Conservation (phyloP, 2,888 invertebrate species). For the Idaea biselata region DNA sequence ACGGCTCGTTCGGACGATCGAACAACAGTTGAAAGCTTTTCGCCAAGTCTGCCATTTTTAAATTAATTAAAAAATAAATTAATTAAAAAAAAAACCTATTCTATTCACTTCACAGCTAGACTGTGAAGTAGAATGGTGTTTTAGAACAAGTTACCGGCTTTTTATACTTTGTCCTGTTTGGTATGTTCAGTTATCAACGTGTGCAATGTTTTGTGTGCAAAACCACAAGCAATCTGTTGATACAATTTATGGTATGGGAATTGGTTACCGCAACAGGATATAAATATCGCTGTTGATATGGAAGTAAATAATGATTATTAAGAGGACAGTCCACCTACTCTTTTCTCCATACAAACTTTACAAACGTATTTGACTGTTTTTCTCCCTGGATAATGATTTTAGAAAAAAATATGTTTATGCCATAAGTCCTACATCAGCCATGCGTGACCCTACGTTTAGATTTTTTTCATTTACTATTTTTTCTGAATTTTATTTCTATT, state of each 20-base stretch:
- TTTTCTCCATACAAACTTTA: too few species aligned
- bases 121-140: conserved; percentile 61
- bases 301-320: not conserved
- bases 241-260: not conserved
- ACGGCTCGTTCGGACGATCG: conserved; percentile 82
- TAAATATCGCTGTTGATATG: not conserved
- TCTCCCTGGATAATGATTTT: too few species aligned
- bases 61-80: conserved; percentile 17
- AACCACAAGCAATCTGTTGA: not conserved
- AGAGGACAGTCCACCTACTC: too few species aligned
- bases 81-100: conserved; percentile 14
- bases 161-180: conserved; percentile 32
- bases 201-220: conserved; percentile 3
- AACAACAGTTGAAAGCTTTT: conserved; percentile 69
- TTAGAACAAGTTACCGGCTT: conserved; percentile 7
- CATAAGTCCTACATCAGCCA: too few species aligned
- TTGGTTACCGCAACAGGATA: conserved; percentile 9
- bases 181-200: conserved; percentile 9
- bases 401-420: too few species aligned
- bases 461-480: too few species aligned
- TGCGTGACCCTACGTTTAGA: too few species aligned
- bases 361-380: too few species aligned
- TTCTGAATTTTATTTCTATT: too few species aligned
- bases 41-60: conserved; percentile 46
- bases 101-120: conserved; percentile 58